phyloP scores from a whole-genome alignment of 2,888 invertebrate species.

The Archaeoteleia sp. region DNA sequence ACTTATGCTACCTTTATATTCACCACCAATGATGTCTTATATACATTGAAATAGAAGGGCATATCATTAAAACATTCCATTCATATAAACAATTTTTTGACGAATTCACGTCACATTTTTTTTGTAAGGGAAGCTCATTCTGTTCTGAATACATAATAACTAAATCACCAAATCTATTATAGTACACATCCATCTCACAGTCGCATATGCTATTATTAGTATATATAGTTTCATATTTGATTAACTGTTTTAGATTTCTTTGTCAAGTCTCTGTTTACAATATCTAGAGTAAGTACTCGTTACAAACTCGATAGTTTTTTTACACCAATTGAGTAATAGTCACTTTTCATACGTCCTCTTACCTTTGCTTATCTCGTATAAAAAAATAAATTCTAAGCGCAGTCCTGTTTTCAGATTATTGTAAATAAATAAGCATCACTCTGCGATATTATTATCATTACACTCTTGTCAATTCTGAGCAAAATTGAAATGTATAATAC shows the following conservation, averaged over 20 bases:
- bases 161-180: slow-evolving; percentile 35
- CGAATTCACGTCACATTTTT: slow-evolving; percentile 20
- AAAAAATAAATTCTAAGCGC: slow-evolving; percentile 49
- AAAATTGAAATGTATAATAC: slow-evolving; percentile 46
- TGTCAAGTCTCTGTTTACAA: slow-evolving; percentile 39
- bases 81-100: slow-evolving; percentile 16
- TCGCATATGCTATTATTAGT: slow-evolving; percentile 30
- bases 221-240: slow-evolving; percentile 40
- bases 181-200: slow-evolving; percentile 45
- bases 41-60: slow-evolving; percentile 35
- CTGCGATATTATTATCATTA: slow-evolving; percentile 32
- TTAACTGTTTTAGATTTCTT: slow-evolving; percentile 41
- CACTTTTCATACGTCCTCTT: slow-evolving; percentile 9
- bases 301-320: slow-evolving; percentile 44
- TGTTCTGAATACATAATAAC: slow-evolving; percentile 26
- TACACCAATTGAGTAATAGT: slow-evolving; percentile 36
- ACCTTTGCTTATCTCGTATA: slow-evolving; percentile 17
- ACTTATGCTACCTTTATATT: slow-evolving; percentile 20
- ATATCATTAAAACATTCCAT: background rate
- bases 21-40: slow-evolving; percentile 42
- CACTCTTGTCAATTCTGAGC: slow-evolving; percentile 26
- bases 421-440: slow-evolving; percentile 24
- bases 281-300: slow-evolving; percentile 36
- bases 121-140: slow-evolving; percentile 25
- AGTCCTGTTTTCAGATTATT: slow-evolving; percentile 34